Conservation (phyloP, 2,888 invertebrate species). For the Ormia ochracea region DNA sequence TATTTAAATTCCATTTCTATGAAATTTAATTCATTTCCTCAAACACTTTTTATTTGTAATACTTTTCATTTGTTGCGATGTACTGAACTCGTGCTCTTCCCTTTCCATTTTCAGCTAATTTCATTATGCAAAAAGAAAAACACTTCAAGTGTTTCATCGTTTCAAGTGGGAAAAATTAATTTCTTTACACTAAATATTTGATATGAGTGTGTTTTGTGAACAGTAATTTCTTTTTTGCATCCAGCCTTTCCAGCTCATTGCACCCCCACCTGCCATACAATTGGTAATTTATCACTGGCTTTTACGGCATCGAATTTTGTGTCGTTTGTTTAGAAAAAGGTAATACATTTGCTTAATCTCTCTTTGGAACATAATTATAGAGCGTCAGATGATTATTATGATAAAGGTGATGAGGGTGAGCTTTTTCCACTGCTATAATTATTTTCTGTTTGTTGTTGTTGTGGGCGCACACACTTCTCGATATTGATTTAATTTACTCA, state of each 20-base stretch:
- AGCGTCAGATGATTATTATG: not conserved
- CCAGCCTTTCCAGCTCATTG: constrained; percentile 14
- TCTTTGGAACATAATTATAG: not conserved
- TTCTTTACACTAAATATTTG: constrained; percentile 41
- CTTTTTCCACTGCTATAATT: not conserved
- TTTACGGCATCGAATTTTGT: constrained; percentile 50
- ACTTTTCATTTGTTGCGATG: too few species aligned
- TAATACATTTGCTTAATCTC: not conserved
- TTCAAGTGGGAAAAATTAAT: constrained; percentile 18
- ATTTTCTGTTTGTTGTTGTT: not conserved
- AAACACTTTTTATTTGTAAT: too few species aligned
- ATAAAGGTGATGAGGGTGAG: not conserved
- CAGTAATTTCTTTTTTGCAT: not conserved
- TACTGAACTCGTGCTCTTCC: too few species aligned
- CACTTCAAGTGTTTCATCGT: not conserved
- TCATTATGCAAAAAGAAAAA: too few species aligned
- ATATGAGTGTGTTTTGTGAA: constrained; percentile 7
- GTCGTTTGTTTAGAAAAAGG: constrained; percentile 55
- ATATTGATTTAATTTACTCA: not conserved
- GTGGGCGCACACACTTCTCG: not conserved
- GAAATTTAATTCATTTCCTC: too few species aligned
- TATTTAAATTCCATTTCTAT: too few species aligned
- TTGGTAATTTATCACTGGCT: constrained; percentile 55
- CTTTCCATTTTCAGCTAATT: too few species aligned
- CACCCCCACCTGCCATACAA: not conserved